Percentiles rank a stretch among this genome's conserved stretches.
Conservation (phyloP, 2,888 invertebrate genomes). For the Melikaiella ostensackeni region DNA sequence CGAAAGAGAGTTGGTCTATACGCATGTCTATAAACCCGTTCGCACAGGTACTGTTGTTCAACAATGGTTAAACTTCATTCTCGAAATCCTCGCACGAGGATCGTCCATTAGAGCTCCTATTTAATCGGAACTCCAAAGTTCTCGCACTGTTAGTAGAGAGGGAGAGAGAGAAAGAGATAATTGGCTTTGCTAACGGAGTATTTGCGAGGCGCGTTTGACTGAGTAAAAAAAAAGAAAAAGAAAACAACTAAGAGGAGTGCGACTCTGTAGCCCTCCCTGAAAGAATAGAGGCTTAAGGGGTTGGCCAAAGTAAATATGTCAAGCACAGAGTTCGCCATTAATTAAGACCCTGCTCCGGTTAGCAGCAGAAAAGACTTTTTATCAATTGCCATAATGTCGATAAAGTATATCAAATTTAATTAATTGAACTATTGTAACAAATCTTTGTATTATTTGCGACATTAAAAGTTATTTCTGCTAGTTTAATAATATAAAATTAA, state of each 20-base stretch:
- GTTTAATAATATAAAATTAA: too few relatives aligned
- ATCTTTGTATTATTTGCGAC: not conserved
- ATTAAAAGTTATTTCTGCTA: too few relatives aligned
- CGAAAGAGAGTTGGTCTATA: not conserved
- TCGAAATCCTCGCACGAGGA: constrained; percentile 62
- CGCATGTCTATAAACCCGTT: not conserved
- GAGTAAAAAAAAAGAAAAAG: constrained; percentile 58
- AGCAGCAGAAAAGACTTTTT: constrained; percentile 42
- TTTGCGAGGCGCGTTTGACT: constrained; percentile 73
- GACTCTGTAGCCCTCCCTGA: constrained; percentile 63
- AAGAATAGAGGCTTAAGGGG: constrained; percentile 70
- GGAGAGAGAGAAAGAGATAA: constrained; percentile 52
- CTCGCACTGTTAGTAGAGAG: constrained; percentile 58
- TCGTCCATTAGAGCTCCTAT: constrained; percentile 75
- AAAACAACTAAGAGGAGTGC: constrained; percentile 54
- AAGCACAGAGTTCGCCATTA: constrained; percentile 75
- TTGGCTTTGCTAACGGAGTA: constrained; percentile 63
- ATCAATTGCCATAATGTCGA: not conserved
- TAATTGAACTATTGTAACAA: not conserved
- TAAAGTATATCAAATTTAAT: not conserved
- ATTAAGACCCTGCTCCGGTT: constrained; percentile 70
- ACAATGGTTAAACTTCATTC: constrained; percentile 49
- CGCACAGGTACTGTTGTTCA: constrained; percentile 42
- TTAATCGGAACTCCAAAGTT: constrained; percentile 77
- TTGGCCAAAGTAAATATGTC: constrained; percentile 76